Conservation (phyloP, 2,888 invertebrate species). For the Dynastes hyllus region DNA sequence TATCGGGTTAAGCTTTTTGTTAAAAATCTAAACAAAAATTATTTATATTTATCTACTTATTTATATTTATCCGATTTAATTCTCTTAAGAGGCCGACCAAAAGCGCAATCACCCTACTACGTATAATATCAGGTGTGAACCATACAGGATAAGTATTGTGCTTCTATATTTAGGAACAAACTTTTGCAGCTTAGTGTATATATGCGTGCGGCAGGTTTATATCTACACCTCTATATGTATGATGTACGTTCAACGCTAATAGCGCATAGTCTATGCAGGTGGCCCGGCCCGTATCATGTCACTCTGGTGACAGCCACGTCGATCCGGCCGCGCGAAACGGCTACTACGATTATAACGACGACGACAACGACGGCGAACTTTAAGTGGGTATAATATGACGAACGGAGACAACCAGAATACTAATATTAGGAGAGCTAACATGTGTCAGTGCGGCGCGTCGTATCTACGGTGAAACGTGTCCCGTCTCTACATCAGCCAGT, state of each 20-base stretch:
- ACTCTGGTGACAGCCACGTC: constrained; percentile 39
- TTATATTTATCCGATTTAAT: too few species aligned
- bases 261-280: constrained; percentile 67
- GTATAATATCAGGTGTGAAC: too few species aligned
- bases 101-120: too few species aligned
- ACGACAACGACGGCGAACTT: background rate
- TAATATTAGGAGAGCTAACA: constrained; percentile 65
- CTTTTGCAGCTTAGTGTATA: constrained; percentile 24
- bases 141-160: too few species aligned
- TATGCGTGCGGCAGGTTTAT: background rate
- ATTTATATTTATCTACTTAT: too few species aligned
- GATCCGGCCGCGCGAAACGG: background rate
- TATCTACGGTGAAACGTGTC: constrained; percentile 53
- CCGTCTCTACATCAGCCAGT: constrained; percentile 10
- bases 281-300: constrained; percentile 65
- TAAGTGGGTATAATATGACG: too few species aligned
- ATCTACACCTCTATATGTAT: constrained; percentile 50
- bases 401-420: constrained; percentile 60
- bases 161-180: too few species aligned
- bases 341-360: constrained; percentile 24
- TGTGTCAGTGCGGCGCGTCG: constrained; percentile 53
- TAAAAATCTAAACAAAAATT: too few species aligned
- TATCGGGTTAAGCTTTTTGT: too few species aligned
- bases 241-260: constrained; percentile 59
- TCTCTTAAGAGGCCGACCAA: too few species aligned